Conservation (phyloP, 2,113 vertebrate species). For the Antennarius striatus region DNA sequence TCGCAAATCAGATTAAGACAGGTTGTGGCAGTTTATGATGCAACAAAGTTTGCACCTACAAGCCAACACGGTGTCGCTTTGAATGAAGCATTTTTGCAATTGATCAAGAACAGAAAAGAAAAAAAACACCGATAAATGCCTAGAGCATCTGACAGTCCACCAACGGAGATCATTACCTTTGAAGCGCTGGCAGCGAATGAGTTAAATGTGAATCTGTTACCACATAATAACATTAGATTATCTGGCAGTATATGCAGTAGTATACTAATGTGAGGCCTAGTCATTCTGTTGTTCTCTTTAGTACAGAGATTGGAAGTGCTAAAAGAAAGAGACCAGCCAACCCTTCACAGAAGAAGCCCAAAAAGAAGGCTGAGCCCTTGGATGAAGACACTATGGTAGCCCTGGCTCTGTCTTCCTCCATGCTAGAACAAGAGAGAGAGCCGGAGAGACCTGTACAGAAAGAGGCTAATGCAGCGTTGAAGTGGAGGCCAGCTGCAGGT, state of each 20-base stretch:
- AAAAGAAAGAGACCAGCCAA: slow-evolving; percentile 79
- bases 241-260: neutral
- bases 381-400: slow-evolving; percentile 91
- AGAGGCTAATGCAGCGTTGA: slow-evolving; percentile 53
- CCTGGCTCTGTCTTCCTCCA: slow-evolving; percentile 90
- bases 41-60: too few species aligned
- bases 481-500: slow-evolving; percentile 75
- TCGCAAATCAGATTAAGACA: too few species aligned
- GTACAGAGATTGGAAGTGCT: slow-evolving; percentile 57
- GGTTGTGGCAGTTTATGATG: too few species aligned
- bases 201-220: neutral
- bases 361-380: slow-evolving; percentile 65
- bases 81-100: too few species aligned
- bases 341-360: slow-evolving; percentile 79
- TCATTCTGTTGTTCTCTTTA: slow-evolving; percentile 26
- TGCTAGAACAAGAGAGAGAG: slow-evolving; percentile 74
- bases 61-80: too few species aligned
- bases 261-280: neutral
- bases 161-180: too few species aligned
- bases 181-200: too few species aligned
- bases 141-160: too few species aligned
- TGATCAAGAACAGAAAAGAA: too few species aligned
- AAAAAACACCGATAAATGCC: too few species aligned
- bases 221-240: neutral
- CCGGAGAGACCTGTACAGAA: slow-evolving; percentile 27